Evolutionary conservation across 2,797 vertebrate species (phyloP).

Genomic region (Sardinella longiceps): DNA sequence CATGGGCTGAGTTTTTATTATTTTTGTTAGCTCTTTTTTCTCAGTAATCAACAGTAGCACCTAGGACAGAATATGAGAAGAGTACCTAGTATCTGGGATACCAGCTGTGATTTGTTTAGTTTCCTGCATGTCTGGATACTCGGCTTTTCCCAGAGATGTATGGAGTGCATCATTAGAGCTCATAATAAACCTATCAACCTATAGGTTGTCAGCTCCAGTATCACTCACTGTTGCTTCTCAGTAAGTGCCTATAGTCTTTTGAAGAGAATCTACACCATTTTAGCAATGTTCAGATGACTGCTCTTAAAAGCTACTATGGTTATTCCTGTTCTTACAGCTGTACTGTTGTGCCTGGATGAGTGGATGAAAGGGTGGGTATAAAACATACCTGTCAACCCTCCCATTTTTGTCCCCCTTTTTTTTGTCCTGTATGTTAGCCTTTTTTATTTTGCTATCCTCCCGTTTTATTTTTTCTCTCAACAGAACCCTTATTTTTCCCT

Average conservation of each 20-base stretch:
- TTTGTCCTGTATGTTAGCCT: too few species aligned
- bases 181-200: too few species aligned
- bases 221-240: too few species aligned
- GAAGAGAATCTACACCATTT: too few species aligned
- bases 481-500: too few species aligned
- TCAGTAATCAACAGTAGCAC: not conserved
- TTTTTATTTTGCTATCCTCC: too few species aligned
- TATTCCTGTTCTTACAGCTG: not conserved
- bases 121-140: not conserved
- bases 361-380: not conserved
- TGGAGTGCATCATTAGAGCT: not conserved
- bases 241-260: too few species aligned
- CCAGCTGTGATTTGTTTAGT: not conserved
- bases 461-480: too few species aligned
- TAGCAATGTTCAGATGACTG: not conserved
- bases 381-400: not conserved
- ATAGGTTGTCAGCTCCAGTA: too few species aligned
- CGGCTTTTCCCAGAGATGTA: not conserved
- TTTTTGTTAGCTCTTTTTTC: not conserved
- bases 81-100: not conserved
- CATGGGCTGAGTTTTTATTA: too few species aligned
- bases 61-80: not conserved
- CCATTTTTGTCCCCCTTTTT: too few species aligned
- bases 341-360: not conserved
- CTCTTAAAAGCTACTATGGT: not conserved